Base-by-base conservation (phyloP, 2,888 invertebrate species). In the Thereva nobilitata region DNA sequence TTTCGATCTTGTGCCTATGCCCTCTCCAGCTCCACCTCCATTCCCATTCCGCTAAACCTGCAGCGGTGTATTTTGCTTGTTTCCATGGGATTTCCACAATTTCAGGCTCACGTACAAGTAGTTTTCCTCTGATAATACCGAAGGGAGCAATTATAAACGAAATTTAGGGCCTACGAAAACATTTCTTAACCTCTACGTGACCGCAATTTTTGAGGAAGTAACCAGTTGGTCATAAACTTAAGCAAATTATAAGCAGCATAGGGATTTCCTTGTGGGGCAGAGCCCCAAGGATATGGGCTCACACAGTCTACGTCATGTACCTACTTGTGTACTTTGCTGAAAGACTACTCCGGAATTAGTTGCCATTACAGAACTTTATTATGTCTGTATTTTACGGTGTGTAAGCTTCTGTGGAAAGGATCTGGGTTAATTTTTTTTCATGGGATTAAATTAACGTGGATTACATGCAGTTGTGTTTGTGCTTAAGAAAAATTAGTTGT, bases 121-220 rank as follows among this genome's bases (percentile, higher is more conserved):
- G 68, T 68, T 68, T 68, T 54, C 57, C 38, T 44, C 68, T 55
- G 61, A 68, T 59, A 68, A 68, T 65, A 64, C 68, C 65, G 45
- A 54, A 12, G 68, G 68, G 68, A 68, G 54, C 68, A 68, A 68
- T 68, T 68, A 68, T 68, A 68, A 65, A 59, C 65, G 54, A 68
- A 65, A 68, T 68, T 68, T 68, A 68, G 65, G 65, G 44, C 61
- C 57, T 49, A 57, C 41, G 65, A 61, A 61, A 52, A 57, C 65
- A 68, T 68, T 68, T 68, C 56, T 52, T 55, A 68, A 68, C 68
- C 59, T 68, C 65, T 68, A 68, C 68, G 68, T 68, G 68, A 68
- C 65, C 68, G 64, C 68, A 65, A 68, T 68, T 68, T 68, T 68
- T 68, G 65, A 53, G 37, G 53, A 66, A 65, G 52, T 64, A 68